phyloP scores from a whole-genome alignment of 2,113 vertebrate species.

The Dicerorhinus sumatrensis region DNA sequence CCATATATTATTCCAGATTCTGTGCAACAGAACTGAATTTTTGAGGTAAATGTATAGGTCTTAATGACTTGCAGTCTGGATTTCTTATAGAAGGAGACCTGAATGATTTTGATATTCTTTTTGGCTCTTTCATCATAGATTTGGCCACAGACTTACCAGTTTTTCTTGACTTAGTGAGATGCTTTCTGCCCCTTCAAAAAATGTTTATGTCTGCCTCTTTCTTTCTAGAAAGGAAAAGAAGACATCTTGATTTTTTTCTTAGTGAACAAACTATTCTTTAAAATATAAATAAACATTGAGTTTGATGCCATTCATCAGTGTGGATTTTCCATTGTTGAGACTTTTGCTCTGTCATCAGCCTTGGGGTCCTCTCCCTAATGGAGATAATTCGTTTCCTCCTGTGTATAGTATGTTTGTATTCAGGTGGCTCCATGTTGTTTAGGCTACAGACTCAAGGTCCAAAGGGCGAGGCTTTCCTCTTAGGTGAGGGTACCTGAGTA shows the following conservation, averaged over 20 bases:
- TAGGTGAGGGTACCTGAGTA: background rate
- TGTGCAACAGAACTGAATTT: conserved; percentile 16
- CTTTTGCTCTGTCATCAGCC: background rate
- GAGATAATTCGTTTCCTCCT: background rate
- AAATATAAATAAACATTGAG: conserved; percentile 38
- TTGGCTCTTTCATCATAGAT: conserved; percentile 30
- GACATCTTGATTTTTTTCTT: conserved; percentile 51
- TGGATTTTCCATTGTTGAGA: background rate
- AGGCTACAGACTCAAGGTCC: background rate
- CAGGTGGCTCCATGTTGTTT: background rate
- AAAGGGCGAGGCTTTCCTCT: background rate
- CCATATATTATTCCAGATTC: conserved; percentile 61
- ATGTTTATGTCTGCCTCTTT: conserved; percentile 55
- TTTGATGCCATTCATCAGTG: background rate
- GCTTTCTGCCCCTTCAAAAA: conserved; percentile 53
- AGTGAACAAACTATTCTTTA: conserved; percentile 40
- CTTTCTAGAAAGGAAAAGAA: conserved; percentile 60
- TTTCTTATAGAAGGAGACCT: conserved; percentile 47
- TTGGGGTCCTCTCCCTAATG: background rate
- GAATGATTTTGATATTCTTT: conserved; percentile 42
- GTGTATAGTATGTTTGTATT: conserved; percentile 6
- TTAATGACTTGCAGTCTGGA: conserved; percentile 38
- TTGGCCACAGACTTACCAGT: background rate
- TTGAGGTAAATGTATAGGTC: conserved; percentile 26
- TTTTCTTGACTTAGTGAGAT: conserved; percentile 65